Percentiles rank a stretch among this genome's conserved stretches.
phyloP scores from a whole-genome alignment of 2,797 vertebrate species.

The Microchirus variegatus region DNA sequence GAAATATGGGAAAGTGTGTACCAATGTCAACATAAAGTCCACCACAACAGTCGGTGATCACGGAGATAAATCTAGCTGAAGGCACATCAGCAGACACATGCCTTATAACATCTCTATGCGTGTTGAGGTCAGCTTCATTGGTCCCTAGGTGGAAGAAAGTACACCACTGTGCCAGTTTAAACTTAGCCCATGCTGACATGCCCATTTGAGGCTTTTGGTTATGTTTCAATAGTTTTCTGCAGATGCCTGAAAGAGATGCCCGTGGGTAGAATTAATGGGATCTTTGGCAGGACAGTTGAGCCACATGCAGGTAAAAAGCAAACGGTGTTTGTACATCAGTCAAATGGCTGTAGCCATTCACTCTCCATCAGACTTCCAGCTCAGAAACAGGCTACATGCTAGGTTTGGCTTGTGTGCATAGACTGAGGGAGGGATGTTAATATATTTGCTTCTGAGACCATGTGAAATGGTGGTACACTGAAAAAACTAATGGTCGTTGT shows the following conservation, averaged over 20 bases:
- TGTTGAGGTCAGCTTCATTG: slow-evolving; percentile 70
- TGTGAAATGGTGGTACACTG: slow-evolving; percentile 38
- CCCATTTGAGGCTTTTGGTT: slow-evolving; percentile 79
- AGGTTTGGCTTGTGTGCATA: slow-evolving; percentile 46
- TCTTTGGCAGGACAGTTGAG: slow-evolving; percentile 61
- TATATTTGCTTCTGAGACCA: slow-evolving; percentile 67
- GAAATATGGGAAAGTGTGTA: slow-evolving; percentile 25
- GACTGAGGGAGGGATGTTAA: slow-evolving; percentile 61
- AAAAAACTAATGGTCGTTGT: slow-evolving; percentile 9
- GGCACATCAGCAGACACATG: slow-evolving; percentile 64
- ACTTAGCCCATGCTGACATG: slow-evolving; percentile 69
- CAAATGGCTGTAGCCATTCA: slow-evolving; percentile 58
- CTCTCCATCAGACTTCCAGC: slow-evolving; percentile 61
- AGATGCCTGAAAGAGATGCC: slow-evolving; percentile 55
- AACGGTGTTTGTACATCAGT: slow-evolving; percentile 53
- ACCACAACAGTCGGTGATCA: slow-evolving; percentile 61
- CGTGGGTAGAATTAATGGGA: slow-evolving; percentile 70
- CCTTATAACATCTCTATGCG: slow-evolving; percentile 54
- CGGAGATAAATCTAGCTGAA: slow-evolving; percentile 52
- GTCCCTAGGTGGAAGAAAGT: slow-evolving; percentile 67
- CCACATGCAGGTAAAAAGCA: slow-evolving; percentile 76
- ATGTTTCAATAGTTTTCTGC: slow-evolving; percentile 69
- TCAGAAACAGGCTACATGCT: slow-evolving; percentile 41
- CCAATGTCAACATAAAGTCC: slow-evolving; percentile 51
- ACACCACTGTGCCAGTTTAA: slow-evolving; percentile 73